phyloP scores from a whole-genome alignment of 1,140 invertebrate species.

The Eumaeus atala region DNA sequence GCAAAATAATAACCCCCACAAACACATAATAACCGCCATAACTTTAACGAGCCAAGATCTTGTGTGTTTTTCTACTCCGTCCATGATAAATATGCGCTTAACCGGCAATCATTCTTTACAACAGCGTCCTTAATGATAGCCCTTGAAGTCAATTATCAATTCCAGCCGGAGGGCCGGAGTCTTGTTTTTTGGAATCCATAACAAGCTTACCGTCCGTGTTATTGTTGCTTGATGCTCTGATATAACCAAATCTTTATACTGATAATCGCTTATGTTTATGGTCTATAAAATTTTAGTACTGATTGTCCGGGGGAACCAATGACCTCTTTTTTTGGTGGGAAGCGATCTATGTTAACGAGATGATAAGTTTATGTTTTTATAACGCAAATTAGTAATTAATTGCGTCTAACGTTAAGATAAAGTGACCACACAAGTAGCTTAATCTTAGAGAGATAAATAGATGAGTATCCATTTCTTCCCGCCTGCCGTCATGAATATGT shows the following conservation, averaged over 20 bases:
- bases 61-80: constrained; percentile 61
- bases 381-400: too few relatives aligned
- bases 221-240: constrained; percentile 30
- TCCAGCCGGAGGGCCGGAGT: constrained; percentile 49
- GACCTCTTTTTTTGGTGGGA: constrained; percentile 12
- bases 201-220: constrained; percentile 53
- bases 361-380: too few relatives aligned
- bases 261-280: constrained; percentile 25
- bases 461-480: too few relatives aligned
- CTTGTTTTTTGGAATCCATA: constrained; percentile 51
- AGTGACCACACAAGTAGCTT: too few relatives aligned
- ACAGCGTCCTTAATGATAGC: constrained; percentile 64
- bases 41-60: constrained; percentile 56
- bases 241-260: constrained; percentile 27
- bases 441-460: too few relatives aligned
- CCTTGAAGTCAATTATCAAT: constrained; percentile 71
- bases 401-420: too few relatives aligned
- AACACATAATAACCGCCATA: constrained; percentile 47
- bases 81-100: constrained; percentile 43
- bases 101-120: constrained; percentile 59
- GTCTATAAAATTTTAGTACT: constrained; percentile 7
- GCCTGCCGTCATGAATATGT: too few relatives aligned
- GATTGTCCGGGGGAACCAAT: constrained; percentile 12
- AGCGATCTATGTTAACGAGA: constrained; percentile 8
- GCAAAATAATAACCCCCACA: constrained; percentile 14